A percentile compares a stretch with the other conserved stretches of the same genome.
Conservation (phyloP, 2,797 vertebrate genomes). For the Gephyroberyx darwinii region DNA sequence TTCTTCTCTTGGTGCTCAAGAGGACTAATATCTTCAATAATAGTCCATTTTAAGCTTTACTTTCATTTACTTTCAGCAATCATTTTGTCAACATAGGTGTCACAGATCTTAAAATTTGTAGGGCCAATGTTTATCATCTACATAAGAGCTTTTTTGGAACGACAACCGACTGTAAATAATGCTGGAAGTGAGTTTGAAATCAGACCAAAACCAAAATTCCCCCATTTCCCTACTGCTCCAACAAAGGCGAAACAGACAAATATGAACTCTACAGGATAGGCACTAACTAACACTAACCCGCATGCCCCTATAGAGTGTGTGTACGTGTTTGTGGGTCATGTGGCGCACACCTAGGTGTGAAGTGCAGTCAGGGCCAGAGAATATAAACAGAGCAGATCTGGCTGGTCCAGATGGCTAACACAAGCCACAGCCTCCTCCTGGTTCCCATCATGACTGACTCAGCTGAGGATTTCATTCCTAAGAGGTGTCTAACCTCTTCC, state of each 20-base stretch:
- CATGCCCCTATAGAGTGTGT: not conserved
- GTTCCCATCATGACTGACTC: slow-evolving; percentile 11
- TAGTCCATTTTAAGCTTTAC: too few species aligned
- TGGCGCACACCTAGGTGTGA: slow-evolving; percentile 39
- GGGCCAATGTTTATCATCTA: not conserved
- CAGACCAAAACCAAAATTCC: not conserved
- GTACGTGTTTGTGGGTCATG: slow-evolving; percentile 10
- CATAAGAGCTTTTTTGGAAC: not conserved
- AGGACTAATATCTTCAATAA: too few species aligned
- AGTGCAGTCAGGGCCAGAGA: slow-evolving; percentile 30
- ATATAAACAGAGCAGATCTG: slow-evolving; percentile 64
- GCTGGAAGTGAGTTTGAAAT: not conserved
- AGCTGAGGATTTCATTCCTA: slow-evolving; percentile 2
- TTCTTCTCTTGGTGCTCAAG: too few species aligned
- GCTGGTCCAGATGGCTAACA: slow-evolving; percentile 41
- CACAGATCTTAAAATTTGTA: too few species aligned
- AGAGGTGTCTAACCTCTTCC: too few species aligned
- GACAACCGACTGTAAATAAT: not conserved
- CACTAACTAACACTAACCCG: not conserved
- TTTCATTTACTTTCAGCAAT: too few species aligned
- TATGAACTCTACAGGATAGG: not conserved
- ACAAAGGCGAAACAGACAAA: not conserved
- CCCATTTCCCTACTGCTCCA: too few species aligned
- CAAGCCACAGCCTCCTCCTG: slow-evolving; percentile 17
- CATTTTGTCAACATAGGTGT: too few species aligned